A percentile compares a stretch with the other conserved stretches of the same genome.
These are phyloP conservation scores for Mormyrus hasselquistii DNA, from an alignment of 2,797 vertebrate genomes.

Conservation along the genomic window DNA sequence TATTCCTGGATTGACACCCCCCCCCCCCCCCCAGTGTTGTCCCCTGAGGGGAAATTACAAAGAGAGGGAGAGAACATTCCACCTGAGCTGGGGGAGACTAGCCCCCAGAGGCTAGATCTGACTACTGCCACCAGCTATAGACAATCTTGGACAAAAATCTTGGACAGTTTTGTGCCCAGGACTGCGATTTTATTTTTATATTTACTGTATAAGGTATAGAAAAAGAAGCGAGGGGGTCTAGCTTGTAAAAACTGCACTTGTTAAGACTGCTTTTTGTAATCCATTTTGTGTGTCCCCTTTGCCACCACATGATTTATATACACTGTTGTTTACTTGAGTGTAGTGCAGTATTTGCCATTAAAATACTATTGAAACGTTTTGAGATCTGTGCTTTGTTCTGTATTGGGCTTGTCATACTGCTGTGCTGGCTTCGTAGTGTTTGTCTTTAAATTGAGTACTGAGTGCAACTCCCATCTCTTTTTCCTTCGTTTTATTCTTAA, in stretches of 20 bases:
- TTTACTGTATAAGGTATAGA: conserved; percentile 49
- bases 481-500: neutral
- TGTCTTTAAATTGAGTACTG: neutral
- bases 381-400: neutral
- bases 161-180: conserved; percentile 49
- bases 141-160: conserved; percentile 51
- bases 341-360: conserved; percentile 74
- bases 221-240: conserved; percentile 33
- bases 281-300: conserved; percentile 51
- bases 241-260: conserved; percentile 50
- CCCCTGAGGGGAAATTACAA: conserved; percentile 19
- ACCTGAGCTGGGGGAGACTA: conserved; percentile 11
- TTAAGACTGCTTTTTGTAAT: conserved; percentile 59
- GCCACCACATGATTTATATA: conserved; percentile 56
- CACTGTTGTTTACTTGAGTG: conserved; percentile 67
- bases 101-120: conserved; percentile 40
- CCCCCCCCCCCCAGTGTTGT: conserved; percentile 4
- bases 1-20: conserved; percentile 24
- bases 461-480: neutral
- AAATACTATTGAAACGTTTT: conserved; percentile 62
- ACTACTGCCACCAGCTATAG: conserved; percentile 49
- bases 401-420: neutral
- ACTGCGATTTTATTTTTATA: conserved; percentile 63
- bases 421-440: neutral
- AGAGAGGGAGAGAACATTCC: conserved; percentile 18